Percentiles rank a stretch among this genome's conserved stretches.
Evolutionary conservation across 53 echinoderm and acorn worm species (phyloP).

Genomic region (Echinarachnius parma): DNA sequence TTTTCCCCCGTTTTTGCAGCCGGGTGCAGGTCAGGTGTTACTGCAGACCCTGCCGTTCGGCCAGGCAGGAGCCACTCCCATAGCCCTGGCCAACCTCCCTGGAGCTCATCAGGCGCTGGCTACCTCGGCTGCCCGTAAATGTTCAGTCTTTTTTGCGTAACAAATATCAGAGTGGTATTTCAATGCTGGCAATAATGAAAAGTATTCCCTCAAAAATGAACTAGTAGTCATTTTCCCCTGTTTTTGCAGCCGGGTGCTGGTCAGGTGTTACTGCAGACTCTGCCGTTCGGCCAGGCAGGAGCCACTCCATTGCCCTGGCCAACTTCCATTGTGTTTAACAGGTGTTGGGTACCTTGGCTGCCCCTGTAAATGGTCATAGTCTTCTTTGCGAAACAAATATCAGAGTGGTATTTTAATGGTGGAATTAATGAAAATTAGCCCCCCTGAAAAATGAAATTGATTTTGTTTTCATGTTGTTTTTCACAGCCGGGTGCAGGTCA

Average conservation of each 20-base stretch:
- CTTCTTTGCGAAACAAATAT: too few species aligned
- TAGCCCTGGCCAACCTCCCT: slow-evolving; percentile 28
- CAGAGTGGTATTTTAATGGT: too few species aligned
- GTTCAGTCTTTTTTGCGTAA: too few species aligned
- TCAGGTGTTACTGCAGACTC: slow-evolving; percentile 25
- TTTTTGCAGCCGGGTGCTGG: slow-evolving; percentile 25
- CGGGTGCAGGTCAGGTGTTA: slow-evolving; percentile 20
- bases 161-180: too few species aligned
- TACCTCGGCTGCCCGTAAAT: slow-evolving; percentile 26
- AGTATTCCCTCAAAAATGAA: too few species aligned
- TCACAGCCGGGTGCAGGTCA: slow-evolving; percentile 27
- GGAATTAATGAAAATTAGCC: too few species aligned
- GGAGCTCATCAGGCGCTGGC: slow-evolving; percentile 33
- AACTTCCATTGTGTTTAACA: slow-evolving; percentile 15
- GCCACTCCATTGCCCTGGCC: slow-evolving; percentile 34
- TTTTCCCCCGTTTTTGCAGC: too few species aligned
- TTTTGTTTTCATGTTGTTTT: not conserved
- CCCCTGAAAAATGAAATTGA: too few species aligned
- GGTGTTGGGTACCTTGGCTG: slow-evolving; percentile 28
- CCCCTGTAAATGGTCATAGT: too few species aligned
- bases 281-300: slow-evolving; percentile 33
- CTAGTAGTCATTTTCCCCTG: too few species aligned
- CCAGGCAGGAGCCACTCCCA: slow-evolving; percentile 34
- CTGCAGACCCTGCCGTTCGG: slow-evolving; percentile 35
- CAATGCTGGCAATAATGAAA: too few species aligned